These are phyloP conservation scores for Malurus splendens DNA, from an alignment of 2,797 vertebrate genomes.

Conservation along the genomic window DNA sequence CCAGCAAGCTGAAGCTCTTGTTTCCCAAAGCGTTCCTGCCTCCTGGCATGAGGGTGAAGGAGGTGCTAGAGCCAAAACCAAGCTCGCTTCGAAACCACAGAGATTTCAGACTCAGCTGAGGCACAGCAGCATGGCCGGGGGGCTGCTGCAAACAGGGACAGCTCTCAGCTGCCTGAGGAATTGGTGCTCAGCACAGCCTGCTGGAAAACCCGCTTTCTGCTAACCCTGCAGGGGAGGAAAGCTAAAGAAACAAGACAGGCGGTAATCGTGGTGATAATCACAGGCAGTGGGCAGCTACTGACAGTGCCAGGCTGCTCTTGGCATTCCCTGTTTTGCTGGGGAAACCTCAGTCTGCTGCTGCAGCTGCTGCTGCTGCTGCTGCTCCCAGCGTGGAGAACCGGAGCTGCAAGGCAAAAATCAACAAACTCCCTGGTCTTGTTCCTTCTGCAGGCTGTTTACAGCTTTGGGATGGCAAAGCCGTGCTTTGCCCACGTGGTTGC, in stretches of 20 bases:
- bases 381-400: neutral
- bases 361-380: neutral
- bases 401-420: neutral
- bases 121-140: rapidly evolving
- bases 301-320: neutral
- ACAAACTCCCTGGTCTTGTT: rapidly evolving
- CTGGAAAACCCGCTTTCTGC: neutral
- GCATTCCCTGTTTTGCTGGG: neutral
- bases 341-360: neutral
- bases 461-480: neutral
- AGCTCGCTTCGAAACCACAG: rapidly evolving
- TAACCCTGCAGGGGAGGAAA: neutral
- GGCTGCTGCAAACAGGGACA: neutral
- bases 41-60: neutral
- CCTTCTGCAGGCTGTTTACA: neutral
- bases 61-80: neutral
- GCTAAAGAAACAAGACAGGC: neutral
- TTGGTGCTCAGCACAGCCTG: neutral
- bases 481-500: rapidly evolving
- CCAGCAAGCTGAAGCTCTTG: neutral
- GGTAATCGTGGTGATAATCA: neutral
- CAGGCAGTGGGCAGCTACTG: neutral
- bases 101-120: neutral
- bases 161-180: neutral
- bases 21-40: rapidly evolving